Evolutionary conservation across 2,113 vertebrate species (phyloP).

Genomic region (Trichomycterus rosablanca): DNA sequence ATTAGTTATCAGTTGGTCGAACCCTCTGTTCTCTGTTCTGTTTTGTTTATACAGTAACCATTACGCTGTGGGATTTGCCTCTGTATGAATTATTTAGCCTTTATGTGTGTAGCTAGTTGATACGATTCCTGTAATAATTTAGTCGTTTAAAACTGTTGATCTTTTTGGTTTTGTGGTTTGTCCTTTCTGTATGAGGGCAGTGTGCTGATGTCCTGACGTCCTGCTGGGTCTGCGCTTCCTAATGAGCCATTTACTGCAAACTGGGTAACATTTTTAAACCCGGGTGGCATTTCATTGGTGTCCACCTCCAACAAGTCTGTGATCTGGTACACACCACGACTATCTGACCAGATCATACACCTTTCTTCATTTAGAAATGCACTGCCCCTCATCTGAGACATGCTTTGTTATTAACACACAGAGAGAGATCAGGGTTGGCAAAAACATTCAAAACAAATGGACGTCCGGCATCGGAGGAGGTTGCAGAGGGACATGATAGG

Average conservation of each 20-base stretch:
- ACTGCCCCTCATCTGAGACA: not conserved
- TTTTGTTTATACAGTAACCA: too few species aligned
- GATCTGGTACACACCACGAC: slow-evolving; percentile 2
- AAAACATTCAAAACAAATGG: too few species aligned
- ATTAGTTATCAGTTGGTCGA: too few species aligned
- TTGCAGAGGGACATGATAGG: not conserved
- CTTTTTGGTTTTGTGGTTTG: too few species aligned
- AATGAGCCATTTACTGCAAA: slow-evolving; percentile 8
- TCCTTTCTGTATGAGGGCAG: slow-evolving; percentile 4
- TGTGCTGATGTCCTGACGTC: not conserved
- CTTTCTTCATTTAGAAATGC: not conserved
- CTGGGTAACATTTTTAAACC: slow-evolving; percentile 16
- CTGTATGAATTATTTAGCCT: too few species aligned
- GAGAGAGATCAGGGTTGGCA: not conserved
- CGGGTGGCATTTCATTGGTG: slow-evolving; percentile 3
- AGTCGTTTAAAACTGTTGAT: too few species aligned
- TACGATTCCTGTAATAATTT: too few species aligned
- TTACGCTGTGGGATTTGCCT: too few species aligned
- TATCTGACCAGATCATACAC: slow-evolving; percentile 7
- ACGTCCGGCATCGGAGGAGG: not conserved
- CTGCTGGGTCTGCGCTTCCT: slow-evolving; percentile 13
- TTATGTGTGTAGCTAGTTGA: too few species aligned
- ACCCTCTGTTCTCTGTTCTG: too few species aligned
- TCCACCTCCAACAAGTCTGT: not conserved
- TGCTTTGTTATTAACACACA: not conserved